phyloP scores from a whole-genome alignment of 2,888 invertebrate genomes.

The Drosophila helvetica region DNA sequence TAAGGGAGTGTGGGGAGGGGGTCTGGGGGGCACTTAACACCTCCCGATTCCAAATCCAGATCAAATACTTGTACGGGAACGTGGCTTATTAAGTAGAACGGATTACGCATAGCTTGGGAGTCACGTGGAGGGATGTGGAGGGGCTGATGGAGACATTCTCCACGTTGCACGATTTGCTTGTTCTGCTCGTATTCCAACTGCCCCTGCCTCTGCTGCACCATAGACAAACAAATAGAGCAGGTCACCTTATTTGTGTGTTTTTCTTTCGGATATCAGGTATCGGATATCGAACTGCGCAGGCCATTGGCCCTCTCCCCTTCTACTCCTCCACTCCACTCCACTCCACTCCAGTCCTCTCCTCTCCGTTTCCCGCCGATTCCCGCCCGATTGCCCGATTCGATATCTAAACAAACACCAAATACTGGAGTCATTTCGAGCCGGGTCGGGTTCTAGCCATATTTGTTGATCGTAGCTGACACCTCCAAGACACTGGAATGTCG shows the following conservation, averaged over 20 bases:
- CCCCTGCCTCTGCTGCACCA: not conserved
- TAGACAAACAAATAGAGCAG: slow-evolving; percentile 56
- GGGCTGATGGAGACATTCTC: slow-evolving; percentile 2
- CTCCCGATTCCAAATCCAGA: slow-evolving; percentile 37
- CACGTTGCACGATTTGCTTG: slow-evolving; percentile 24
- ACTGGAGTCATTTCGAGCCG: slow-evolving; percentile 8
- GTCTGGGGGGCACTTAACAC: slow-evolving; percentile 17
- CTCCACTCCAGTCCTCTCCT: no score
- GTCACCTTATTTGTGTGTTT: slow-evolving; percentile 34
- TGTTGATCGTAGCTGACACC: slow-evolving; percentile 35
- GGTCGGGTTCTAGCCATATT: slow-evolving; percentile 31
- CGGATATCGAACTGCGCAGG: slow-evolving; percentile 32
- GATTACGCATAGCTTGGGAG: slow-evolving; percentile 56
- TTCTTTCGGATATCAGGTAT: slow-evolving; percentile 30
- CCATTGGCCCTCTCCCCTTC: slow-evolving; percentile 39
- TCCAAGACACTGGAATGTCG: slow-evolving; percentile 34
- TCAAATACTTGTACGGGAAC: slow-evolving; percentile 58
- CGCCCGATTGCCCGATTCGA: slow-evolving; percentile 31
- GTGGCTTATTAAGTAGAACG: slow-evolving; percentile 77
- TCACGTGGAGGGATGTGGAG: not conserved
- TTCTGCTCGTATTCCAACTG: slow-evolving; percentile 1
- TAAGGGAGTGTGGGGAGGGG: not conserved
- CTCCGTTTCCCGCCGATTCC: slow-evolving; percentile 17
- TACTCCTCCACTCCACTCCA: not conserved
- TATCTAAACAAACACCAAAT: slow-evolving; percentile 39